phyloP scores from a whole-genome alignment of 2,797 vertebrate genomes.

The Aeoliscus strigatus region DNA sequence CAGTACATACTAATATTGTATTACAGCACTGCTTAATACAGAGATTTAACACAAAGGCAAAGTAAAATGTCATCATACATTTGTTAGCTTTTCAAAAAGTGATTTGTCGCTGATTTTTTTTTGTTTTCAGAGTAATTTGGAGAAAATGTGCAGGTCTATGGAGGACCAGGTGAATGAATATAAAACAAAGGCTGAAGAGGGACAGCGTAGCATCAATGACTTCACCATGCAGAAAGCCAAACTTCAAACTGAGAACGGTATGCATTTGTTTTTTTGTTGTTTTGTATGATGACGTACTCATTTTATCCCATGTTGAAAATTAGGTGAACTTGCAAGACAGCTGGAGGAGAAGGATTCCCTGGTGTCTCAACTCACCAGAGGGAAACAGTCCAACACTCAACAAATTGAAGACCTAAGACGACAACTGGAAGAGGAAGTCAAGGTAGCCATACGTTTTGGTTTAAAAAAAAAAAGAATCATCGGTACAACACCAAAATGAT shows the following conservation, averaged over 20 bases:
- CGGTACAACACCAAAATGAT: background rate
- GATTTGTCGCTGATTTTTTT: no score
- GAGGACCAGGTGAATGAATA: conserved; percentile 85
- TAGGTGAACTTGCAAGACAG: conserved; percentile 76
- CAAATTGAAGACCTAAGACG: conserved; percentile 81
- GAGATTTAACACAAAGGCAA: no score
- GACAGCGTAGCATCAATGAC: conserved; percentile 79
- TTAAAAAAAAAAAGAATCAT: background rate
- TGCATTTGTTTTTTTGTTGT: background rate
- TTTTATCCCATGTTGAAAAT: background rate
- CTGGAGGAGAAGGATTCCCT: conserved; percentile 81
- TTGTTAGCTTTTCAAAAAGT: no score
- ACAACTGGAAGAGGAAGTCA: conserved; percentile 80
- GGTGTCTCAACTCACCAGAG: conserved; percentile 77
- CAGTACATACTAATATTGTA: no score
- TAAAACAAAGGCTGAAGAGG: conserved; percentile 78
- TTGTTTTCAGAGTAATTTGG: conserved; percentile 74
- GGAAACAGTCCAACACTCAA: conserved; percentile 78
- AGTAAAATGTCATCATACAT: no score
- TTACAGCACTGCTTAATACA: no score
- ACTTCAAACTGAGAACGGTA: conserved; percentile 84
- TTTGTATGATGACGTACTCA: background rate
- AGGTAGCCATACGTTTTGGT: conserved; percentile 49
- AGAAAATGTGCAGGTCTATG: conserved; percentile 80
- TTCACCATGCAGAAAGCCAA: conserved; percentile 80